These are phyloP conservation scores for Theristicus caerulescens DNA, from an alignment of 2,113 vertebrate genomes.

Conservation along the genomic window DNA sequence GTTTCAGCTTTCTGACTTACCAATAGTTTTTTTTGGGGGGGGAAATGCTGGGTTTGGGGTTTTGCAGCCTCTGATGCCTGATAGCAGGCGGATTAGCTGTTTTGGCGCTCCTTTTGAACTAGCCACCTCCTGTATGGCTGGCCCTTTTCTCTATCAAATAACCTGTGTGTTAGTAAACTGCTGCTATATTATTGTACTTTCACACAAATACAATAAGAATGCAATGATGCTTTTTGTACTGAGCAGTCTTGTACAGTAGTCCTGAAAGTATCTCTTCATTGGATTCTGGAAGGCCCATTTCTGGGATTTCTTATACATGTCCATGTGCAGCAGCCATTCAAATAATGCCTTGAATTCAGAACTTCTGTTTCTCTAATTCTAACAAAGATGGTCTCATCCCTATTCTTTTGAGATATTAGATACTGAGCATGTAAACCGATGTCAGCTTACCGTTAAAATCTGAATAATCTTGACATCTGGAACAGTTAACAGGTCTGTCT, in stretches of 20 bases:
- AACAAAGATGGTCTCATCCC: neutral
- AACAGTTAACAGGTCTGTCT: neutral
- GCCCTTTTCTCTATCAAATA: neutral
- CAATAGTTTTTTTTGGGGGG: too few relatives aligned
- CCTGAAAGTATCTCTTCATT: neutral
- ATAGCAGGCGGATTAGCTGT: neutral
- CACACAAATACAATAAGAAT: neutral
- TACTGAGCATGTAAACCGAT: neutral
- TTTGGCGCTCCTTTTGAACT: neutral
- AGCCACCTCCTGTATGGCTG: neutral
- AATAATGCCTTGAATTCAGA: neutral
- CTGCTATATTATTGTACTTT: neutral
- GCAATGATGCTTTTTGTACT: neutral
- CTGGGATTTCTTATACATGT: neutral
- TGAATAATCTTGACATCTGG: neutral
- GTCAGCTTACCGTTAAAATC: neutral
- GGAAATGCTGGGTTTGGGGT: neutral
- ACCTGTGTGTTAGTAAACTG: neutral
- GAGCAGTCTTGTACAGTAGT: neutral
- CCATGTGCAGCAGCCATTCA: neutral
- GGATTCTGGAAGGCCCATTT: neutral
- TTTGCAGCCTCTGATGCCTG: neutral
- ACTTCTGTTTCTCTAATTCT: neutral
- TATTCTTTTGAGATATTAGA: neutral
- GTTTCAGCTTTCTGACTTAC: neutral